Evolutionary conservation across 2,888 invertebrate genomes (phyloP).

Genomic region (Ommatoiulus sabulosus): DNA sequence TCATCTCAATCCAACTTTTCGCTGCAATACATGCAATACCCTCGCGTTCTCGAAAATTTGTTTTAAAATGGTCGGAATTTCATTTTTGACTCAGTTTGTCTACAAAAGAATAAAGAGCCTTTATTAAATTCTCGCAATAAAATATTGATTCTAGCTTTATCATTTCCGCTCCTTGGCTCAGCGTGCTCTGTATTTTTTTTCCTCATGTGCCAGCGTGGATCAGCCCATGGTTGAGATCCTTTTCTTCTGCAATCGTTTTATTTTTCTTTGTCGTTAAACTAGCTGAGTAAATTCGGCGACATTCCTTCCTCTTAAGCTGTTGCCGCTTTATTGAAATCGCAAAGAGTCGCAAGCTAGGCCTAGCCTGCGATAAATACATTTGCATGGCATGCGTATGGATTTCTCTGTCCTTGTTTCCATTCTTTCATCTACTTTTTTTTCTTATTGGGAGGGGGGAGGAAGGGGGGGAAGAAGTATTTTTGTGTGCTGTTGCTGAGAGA

Average conservation of each 20-base stretch:
- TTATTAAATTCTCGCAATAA: neutral
- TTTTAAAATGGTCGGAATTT: neutral
- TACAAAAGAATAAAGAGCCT: neutral
- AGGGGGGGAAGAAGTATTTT: no score
- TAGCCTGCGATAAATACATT: conserved; percentile 1
- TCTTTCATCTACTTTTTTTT: neutral
- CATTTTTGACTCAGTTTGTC: neutral
- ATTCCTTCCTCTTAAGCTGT: neutral
- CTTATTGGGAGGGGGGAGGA: neutral
- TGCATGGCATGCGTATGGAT: neutral
- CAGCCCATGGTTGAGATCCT: neutral
- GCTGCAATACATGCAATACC: no score
- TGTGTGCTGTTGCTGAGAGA: neutral
- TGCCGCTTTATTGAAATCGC: conserved; percentile 38
- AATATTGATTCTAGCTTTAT: neutral
- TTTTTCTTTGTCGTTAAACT: conserved; percentile 2
- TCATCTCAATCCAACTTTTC: no score
- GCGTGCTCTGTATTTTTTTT: neutral
- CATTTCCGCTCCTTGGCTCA: neutral
- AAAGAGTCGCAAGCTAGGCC: neutral
- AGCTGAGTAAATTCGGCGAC: neutral
- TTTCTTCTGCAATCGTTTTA: neutral
- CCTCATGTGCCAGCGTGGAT: neutral
- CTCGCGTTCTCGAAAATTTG: neutral
- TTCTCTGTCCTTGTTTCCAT: neutral